Percentiles rank a stretch among this genome's conserved stretches.
Conservation (phyloP, 2,888 invertebrate genomes). For the Pterobdella sp. region DNA sequence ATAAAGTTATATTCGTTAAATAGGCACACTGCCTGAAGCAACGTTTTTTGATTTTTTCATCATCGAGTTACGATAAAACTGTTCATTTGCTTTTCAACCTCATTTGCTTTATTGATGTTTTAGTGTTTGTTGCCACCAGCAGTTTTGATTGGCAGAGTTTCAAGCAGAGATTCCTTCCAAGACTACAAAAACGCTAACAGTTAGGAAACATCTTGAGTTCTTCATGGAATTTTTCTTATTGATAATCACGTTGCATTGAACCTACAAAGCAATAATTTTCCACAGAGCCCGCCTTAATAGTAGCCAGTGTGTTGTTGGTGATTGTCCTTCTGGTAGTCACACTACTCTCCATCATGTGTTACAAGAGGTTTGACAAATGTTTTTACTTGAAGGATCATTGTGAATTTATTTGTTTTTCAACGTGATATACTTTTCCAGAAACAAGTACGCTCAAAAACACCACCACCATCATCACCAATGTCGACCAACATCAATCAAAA, state of each 20-base stretch:
- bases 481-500: conserved; percentile 16
- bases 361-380: no score
- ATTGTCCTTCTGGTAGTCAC: not conserved
- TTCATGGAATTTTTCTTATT: no score
- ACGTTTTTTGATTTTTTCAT: no score
- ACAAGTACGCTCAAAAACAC: not conserved
- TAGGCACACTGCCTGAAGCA: no score
- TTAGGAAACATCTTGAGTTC: no score
- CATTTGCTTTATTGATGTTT: no score
- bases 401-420: not conserved
- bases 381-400: no score
- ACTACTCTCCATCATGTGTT: not conserved
- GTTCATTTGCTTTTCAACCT: no score
- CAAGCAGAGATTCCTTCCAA: not conserved
- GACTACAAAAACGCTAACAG: not conserved
- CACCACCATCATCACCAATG: conserved; percentile 28
- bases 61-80: no score
- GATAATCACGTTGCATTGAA: no score
- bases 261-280: not conserved
- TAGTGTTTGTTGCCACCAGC: no score
- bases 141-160: not conserved
- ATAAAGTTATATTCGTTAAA: no score
- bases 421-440: not conserved
- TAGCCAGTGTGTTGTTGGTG: conserved; percentile 7
- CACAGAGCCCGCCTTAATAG: conserved; percentile 1